Conservation (phyloP, 1,140 invertebrate species). For the Cherax quadricarinatus region DNA sequence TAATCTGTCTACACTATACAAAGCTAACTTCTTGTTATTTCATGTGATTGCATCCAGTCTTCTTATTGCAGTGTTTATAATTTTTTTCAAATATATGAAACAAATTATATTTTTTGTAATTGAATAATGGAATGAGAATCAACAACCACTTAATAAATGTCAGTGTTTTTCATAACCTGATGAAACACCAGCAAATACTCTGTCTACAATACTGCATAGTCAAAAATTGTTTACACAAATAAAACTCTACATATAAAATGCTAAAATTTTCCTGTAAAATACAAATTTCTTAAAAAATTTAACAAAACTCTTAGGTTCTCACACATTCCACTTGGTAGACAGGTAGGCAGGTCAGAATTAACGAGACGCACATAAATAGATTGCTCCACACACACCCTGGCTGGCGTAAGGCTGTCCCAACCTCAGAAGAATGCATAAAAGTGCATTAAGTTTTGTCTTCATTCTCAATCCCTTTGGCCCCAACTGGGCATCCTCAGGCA, state of each 20-base stretch:
- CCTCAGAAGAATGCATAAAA: slow-evolving; percentile 71
- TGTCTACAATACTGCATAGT: slow-evolving; percentile 69
- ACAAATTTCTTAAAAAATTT: slow-evolving; percentile 47
- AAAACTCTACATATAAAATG: slow-evolving; percentile 57
- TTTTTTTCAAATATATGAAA: slow-evolving; percentile 44
- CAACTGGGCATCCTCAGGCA: slow-evolving; percentile 29
- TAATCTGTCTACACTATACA: slow-evolving; percentile 57
- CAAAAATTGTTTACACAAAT: slow-evolving; percentile 49
- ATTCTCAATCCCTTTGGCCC: slow-evolving; percentile 49
- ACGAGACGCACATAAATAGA: slow-evolving; percentile 69
- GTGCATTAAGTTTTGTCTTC: slow-evolving; percentile 67
- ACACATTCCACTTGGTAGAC: slow-evolving; percentile 60
- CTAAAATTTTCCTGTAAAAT: slow-evolving; percentile 59
- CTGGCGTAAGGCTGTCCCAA: slow-evolving; percentile 71
- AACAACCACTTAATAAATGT: slow-evolving; percentile 33
- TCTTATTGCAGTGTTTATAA: slow-evolving; percentile 62
- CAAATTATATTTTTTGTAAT: slow-evolving; percentile 28
- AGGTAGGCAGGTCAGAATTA: slow-evolving; percentile 61
- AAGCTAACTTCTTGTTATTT: slow-evolving; percentile 25
- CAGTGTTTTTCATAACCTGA: slow-evolving; percentile 57
- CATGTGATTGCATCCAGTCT: slow-evolving; percentile 65
- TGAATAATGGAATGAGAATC: slow-evolving; percentile 47
- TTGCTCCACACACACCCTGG: slow-evolving; percentile 68
- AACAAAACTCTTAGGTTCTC: slow-evolving; percentile 53
- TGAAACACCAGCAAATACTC: slow-evolving; percentile 60